These are phyloP conservation scores for Drosophila lacertosa DNA, from an alignment of 1,140 invertebrate genomes.

Conservation along the genomic window DNA sequence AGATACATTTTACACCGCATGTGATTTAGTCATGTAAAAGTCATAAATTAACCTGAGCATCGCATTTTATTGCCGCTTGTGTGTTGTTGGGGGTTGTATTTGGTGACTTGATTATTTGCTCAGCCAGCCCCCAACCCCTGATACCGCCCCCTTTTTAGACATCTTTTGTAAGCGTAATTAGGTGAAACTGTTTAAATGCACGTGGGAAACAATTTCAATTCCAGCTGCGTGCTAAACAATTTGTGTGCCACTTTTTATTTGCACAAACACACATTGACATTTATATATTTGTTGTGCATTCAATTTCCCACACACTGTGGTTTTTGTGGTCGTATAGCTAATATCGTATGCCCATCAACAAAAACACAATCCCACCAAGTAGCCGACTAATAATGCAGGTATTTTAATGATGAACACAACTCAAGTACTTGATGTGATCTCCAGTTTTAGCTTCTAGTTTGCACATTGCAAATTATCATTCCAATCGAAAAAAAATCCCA, in stretches of 20 bases:
- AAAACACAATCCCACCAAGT: not conserved
- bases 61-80: slow-evolving; percentile 42
- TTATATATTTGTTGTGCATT: slow-evolving; percentile 4
- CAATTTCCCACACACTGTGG: slow-evolving; percentile 41
- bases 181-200: slow-evolving; percentile 43
- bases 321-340: slow-evolving; percentile 7
- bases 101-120: slow-evolving; percentile 2
- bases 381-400: not conserved
- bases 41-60: slow-evolving; percentile 55
- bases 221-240: slow-evolving; percentile 19
- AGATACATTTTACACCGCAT: slow-evolving; percentile 32
- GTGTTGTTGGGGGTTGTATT: not conserved
- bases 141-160: not conserved
- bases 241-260: slow-evolving; percentile 41
- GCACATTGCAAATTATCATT: slow-evolving; percentile 11
- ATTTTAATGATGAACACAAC: slow-evolving; percentile 4
- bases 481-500: not conserved
- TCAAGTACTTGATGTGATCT: not conserved
- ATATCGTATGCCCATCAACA: not conserved
- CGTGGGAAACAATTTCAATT: slow-evolving; percentile 46
- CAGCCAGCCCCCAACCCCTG: not conserved
- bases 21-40: slow-evolving; percentile 45
- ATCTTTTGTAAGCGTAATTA: slow-evolving; percentile 41
- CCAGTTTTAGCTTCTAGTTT: not conserved
- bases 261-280: not conserved